A percentile compares a stretch with the other conserved stretches of the same genome.
Evolutionary conservation across 2,888 invertebrate species (phyloP).

Genomic region (Eupithecia centaureata): DNA sequence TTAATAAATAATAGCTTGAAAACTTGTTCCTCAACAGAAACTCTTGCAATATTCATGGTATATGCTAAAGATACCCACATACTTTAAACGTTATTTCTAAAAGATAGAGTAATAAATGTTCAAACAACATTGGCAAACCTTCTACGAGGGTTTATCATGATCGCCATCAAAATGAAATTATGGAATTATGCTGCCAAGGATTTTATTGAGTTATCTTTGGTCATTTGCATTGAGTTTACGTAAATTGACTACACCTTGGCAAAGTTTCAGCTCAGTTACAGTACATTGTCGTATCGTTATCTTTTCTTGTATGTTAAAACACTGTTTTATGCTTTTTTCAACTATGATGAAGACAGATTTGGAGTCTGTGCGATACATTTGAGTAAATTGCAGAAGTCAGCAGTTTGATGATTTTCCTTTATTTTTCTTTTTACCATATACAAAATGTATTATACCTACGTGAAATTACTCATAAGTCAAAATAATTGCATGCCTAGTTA

Average conservation of each 20-base stretch:
- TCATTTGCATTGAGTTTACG: conserved; percentile 5
- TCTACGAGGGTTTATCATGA: conserved; percentile 42
- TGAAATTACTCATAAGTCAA: no score
- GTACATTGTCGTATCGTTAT: not conserved
- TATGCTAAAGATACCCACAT: conserved; percentile 30
- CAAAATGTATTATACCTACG: no score
- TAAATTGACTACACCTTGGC: conserved; percentile 7
- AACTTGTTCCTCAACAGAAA: conserved; percentile 35
- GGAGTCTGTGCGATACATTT: no score
- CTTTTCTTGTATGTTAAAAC: not conserved
- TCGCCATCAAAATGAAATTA: conserved; percentile 36
- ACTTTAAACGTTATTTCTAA: conserved; percentile 3
- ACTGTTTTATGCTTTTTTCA: not conserved
- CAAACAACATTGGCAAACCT: conserved; percentile 44
- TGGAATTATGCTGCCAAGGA: conserved; percentile 22
- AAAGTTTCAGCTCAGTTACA: conserved; percentile 10
- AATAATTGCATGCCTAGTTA: no score
- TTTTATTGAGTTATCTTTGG: conserved; percentile 12
- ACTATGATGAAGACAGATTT: no score
- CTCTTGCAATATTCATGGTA: conserved; percentile 58
- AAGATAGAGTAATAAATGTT: conserved; percentile 3
- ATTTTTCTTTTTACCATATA: no score
- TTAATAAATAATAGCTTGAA: conserved; percentile 38
- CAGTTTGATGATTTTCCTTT: no score
- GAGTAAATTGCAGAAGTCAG: no score